Conservation (phyloP, 2,888 invertebrate genomes). For the Andrena minutula region DNA sequence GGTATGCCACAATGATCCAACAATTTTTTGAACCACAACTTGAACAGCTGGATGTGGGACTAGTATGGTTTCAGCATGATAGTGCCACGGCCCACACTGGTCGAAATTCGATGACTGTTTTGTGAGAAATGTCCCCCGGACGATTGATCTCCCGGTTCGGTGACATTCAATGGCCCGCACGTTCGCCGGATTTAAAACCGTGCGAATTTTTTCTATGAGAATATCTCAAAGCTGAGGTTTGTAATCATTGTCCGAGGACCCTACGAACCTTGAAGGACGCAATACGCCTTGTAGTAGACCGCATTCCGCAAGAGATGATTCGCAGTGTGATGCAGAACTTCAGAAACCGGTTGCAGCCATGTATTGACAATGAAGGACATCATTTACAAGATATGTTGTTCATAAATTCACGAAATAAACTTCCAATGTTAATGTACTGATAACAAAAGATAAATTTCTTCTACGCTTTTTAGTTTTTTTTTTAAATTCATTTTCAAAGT, state of each 20-base stretch:
- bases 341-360: background rate
- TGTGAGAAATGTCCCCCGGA: background rate
- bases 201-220: background rate
- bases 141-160: background rate
- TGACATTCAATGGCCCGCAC: background rate
- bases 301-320: no score
- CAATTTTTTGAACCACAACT: no score
- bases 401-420: background rate
- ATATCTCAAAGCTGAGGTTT: background rate
- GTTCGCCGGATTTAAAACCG: background rate
- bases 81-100: no score
- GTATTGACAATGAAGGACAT: slow-evolving; percentile 1
- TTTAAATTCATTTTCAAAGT: no score
- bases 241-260: background rate
- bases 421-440: background rate
- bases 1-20: no score
- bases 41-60: no score
- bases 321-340: no score
- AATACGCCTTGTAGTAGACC: no score
- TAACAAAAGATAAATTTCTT: background rate
- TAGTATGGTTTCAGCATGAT: no score
- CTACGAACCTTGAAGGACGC: background rate
- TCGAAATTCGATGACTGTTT: background rate
- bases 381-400: background rate
- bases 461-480: background rate